phyloP scores from a whole-genome alignment of 2,797 vertebrate genomes.

The Pelobates cultripes region DNA sequence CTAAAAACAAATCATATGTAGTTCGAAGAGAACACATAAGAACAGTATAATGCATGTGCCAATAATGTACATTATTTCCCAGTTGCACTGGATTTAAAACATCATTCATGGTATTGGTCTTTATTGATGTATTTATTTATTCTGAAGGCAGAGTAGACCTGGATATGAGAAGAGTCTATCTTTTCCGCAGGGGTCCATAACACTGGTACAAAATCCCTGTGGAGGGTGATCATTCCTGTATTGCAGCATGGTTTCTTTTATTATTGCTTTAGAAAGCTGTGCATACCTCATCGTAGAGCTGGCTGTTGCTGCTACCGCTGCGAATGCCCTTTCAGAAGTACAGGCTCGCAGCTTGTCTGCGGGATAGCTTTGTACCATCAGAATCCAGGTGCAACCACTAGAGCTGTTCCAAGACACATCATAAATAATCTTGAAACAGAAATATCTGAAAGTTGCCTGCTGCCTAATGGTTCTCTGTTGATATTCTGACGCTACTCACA shows the following conservation, averaged over 20 bases:
- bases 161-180: constrained; percentile 8
- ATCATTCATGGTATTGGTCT: not conserved
- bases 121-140: constrained; percentile 25
- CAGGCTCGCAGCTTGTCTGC: constrained; percentile 32
- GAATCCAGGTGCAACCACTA: constrained; percentile 44
- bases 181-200: constrained; percentile 31
- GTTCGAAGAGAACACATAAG: not conserved
- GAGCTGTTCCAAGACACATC: constrained; percentile 29
- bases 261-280: constrained; percentile 30
- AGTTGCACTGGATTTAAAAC: not conserved
- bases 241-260: constrained; percentile 40
- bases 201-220: constrained; percentile 22
- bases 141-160: constrained; percentile 14
- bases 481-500: constrained; percentile 34
- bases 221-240: constrained; percentile 40
- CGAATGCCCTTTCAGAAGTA: constrained; percentile 42
- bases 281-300: not conserved
- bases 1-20: not conserved
- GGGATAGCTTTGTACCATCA: constrained; percentile 45
- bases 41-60: not conserved
- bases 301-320: constrained; percentile 12
- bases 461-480: constrained; percentile 17
- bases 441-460: constrained; percentile 33
- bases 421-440: constrained; percentile 43
- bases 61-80: constrained; percentile 8